A percentile compares a stretch with the other conserved stretches of the same genome.
Conservation (phyloP, 1,140 invertebrate species). For the Littorina saxatilis region DNA sequence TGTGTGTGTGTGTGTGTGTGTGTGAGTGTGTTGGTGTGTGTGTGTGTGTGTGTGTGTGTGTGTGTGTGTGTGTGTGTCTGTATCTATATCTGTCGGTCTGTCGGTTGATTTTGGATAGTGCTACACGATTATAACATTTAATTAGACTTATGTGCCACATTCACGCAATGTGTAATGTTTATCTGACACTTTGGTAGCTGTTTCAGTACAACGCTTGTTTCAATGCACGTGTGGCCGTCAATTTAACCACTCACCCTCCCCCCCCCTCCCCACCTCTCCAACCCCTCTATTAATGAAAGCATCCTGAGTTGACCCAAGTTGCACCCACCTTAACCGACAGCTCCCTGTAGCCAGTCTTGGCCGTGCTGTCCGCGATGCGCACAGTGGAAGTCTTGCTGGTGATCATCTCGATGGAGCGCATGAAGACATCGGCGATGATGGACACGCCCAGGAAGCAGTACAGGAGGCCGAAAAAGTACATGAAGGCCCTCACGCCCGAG, state of each 20-base stretch:
- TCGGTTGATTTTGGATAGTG: no score
- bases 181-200: no score
- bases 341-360: slow-evolving; percentile 54
- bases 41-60: slow-evolving; percentile 4
- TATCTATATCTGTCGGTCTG: neutral
- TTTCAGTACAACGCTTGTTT: neutral
- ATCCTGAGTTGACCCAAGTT: no score
- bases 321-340: slow-evolving; percentile 58
- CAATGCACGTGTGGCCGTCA: no score
- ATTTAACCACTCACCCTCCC: neutral
- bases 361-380: slow-evolving; percentile 64
- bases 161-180: no score
- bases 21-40: no score
- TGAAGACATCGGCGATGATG: slow-evolving; percentile 81
- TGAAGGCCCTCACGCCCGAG: slow-evolving; percentile 71
- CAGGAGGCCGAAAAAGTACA: slow-evolving; percentile 79
- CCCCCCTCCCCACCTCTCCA: neutral
- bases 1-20: no score
- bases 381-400: slow-evolving; percentile 80
- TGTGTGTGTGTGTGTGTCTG: neutral
- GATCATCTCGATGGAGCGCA: slow-evolving; percentile 83
- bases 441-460: slow-evolving; percentile 79
- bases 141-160: no score
- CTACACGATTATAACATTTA: no score
- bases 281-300: no score